Conservation (phyloP, 30 jellyfish, hydroid and myxozoan species). For the Aurelia aurita complex sp. Pacific region DNA sequence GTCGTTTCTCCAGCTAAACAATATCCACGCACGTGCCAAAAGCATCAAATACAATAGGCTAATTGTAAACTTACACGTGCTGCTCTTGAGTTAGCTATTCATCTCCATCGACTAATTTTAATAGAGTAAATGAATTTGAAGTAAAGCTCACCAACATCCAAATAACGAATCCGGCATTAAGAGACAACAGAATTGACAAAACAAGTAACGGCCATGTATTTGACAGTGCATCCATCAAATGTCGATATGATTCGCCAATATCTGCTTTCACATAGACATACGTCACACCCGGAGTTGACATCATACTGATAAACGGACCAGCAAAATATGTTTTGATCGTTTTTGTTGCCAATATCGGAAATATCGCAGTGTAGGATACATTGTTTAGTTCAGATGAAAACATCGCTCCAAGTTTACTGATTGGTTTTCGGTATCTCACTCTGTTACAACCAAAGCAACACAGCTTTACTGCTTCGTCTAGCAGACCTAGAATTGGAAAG, state of each 20-base stretch:
- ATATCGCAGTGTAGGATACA: constrained; percentile 51
- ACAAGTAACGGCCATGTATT: constrained; percentile 70
- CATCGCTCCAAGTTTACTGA: constrained; percentile 55
- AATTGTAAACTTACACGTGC: too few relatives aligned
- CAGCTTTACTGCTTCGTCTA: constrained; percentile 45
- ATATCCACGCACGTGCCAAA: too few relatives aligned
- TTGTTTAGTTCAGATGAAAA: constrained; percentile 14
- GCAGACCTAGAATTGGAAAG: constrained; percentile 11
- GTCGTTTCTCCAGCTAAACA: too few relatives aligned
- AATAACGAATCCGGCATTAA: constrained; percentile 59
- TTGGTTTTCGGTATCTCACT: constrained; percentile 42
- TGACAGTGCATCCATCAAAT: constrained; percentile 38
- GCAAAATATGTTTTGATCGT: constrained; percentile 45
- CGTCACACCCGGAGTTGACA: constrained; percentile 69
- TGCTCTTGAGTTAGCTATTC: too few relatives aligned
- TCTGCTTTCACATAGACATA: constrained; percentile 22
- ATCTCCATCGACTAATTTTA: too few relatives aligned
- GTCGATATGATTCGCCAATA: constrained; percentile 42
- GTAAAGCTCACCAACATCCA: constrained; percentile 58
- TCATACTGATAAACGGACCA: constrained; percentile 64
- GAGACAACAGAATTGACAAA: constrained; percentile 52
- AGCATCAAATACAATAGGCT: too few relatives aligned
- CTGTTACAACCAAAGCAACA: constrained; percentile 74
- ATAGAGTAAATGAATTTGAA: background rate
- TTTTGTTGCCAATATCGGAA: constrained; percentile 59